A percentile compares a stretch with the other conserved stretches of the same genome.
phyloP scores from a whole-genome alignment of 2,113 vertebrate genomes.

The Platysternon megacephalum region DNA sequence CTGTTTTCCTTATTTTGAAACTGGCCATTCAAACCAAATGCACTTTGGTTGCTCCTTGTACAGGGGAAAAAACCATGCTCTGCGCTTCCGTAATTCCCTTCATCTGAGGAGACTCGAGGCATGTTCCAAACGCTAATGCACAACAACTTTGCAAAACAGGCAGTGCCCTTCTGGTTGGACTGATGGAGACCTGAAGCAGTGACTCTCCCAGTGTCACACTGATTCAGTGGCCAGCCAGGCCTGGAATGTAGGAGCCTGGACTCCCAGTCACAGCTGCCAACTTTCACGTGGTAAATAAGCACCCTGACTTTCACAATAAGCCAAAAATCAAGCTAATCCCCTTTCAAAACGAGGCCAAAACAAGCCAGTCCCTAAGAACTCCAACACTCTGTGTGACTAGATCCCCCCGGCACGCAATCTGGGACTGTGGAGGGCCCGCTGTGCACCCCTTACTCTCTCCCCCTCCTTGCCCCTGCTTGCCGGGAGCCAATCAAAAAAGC shows the following conservation, averaged over 20 bases:
- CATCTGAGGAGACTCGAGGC: neutral
- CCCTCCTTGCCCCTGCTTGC: too few relatives aligned
- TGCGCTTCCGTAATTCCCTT: neutral
- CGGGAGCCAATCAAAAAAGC: too few relatives aligned
- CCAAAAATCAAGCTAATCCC: too few relatives aligned
- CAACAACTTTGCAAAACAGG: neutral
- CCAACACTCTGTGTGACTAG: too few relatives aligned
- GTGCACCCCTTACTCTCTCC: too few relatives aligned
- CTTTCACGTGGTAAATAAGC: too few relatives aligned
- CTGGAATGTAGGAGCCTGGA: fast-evolving
- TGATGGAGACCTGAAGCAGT: neutral
- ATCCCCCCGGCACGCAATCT: too few relatives aligned
- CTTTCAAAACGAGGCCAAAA: too few relatives aligned
- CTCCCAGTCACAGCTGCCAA: neutral
- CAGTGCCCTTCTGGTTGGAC: neutral
- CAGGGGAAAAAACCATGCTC: neutral
- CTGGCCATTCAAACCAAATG: neutral
- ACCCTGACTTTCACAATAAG: too few relatives aligned
- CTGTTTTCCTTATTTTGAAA: neutral
- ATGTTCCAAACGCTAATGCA: neutral
- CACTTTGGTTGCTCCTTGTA: neutral
- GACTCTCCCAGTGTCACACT: fast-evolving
- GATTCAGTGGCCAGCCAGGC: fast-evolving
- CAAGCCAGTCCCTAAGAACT: too few relatives aligned
- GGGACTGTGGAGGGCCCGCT: too few relatives aligned